Evolutionary conservation across 2,888 invertebrate species (phyloP).

Genomic region (Dicyrtomina minuta): DNA sequence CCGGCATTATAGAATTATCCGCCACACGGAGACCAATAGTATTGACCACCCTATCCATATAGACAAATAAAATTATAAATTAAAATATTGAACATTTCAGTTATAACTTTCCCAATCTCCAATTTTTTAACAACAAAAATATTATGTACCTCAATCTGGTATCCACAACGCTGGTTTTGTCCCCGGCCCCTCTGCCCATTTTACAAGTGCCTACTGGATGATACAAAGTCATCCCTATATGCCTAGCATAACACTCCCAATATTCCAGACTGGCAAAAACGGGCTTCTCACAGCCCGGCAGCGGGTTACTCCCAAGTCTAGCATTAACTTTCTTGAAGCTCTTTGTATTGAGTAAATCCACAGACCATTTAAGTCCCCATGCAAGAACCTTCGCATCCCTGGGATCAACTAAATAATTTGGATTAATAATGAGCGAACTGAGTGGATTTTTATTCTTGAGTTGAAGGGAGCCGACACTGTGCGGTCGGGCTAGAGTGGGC

Average conservation of each 20-base stretch:
- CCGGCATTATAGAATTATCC: slow-evolving; percentile 5
- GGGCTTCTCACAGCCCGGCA: slow-evolving; percentile 19
- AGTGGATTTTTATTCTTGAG: slow-evolving; percentile 39
- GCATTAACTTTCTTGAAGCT: slow-evolving; percentile 11
- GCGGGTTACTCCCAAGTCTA: neutral
- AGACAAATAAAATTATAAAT: no score
- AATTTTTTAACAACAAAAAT: neutral
- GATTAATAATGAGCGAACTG: slow-evolving; percentile 40
- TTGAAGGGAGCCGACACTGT: slow-evolving; percentile 38
- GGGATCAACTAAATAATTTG: slow-evolving; percentile 40
- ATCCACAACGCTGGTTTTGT: slow-evolving; percentile 16
- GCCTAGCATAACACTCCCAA: slow-evolving; percentile 26
- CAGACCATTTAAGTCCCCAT: slow-evolving; percentile 22
- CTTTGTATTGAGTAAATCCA: slow-evolving; percentile 4
- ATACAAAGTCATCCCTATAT: slow-evolving; percentile 29
- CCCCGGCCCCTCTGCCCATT: slow-evolving; percentile 8
- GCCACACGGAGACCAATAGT: neutral
- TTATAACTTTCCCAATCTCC: no score
- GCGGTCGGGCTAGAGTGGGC: slow-evolving; percentile 34
- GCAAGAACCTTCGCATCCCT: slow-evolving; percentile 39
- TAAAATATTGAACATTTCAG: no score
- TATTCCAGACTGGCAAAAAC: slow-evolving; percentile 28
- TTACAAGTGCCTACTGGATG: slow-evolving; percentile 28
- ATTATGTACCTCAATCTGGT: slow-evolving; percentile 12
- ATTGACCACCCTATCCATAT: neutral